Base-by-base conservation (phyloP, 2,888 invertebrate species). In the Hesperia comma region DNA sequence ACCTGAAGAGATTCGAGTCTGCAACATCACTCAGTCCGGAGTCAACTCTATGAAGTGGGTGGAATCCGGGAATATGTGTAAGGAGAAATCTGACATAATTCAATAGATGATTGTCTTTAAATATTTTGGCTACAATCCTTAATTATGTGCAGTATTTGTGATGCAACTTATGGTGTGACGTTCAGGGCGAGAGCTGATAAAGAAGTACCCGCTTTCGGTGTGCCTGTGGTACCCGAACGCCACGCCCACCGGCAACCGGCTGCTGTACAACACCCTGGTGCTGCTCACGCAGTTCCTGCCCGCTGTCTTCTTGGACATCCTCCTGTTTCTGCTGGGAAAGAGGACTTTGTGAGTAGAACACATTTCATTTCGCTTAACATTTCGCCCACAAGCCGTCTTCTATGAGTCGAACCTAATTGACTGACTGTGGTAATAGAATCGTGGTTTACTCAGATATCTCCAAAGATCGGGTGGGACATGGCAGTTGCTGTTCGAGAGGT, bases 31-130 rank as follows among this genome's bases (percentile, higher is more conserved):
- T 6, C 94, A 96, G 19, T 96, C 97, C 0, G 94, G 94, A 8
- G 93, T 96, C 54, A 96, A 97, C 74, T 95, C 97, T 0, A 85
- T 98, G 55, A 95, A 96, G 0, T 99, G 99, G 99, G 96, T 96
- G 1, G 94, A 95, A 66, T 95, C 97, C 53, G 91, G 98, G 70
- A 94, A 95, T 63, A 93, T 94, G 67, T 96, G 96, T 78, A 93
- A 91, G 85, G 0, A 37, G 37, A 37, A n/a, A n/a, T n/a, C 40
- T 87, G 3, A 5, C n/a, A n/a, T n/a, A n/a, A n/a, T n/a, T n/a
- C n/a, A n/a, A n/a, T n/a, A n/a, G n/a, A n/a, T n/a, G n/a, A n/a
- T n/a, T n/a, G n/a, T n/a, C n/a, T n/a, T n/a, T n/a, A n/a, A n/a
- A n/a, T n/a, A n/a, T n/a, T n/a, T n/a, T n/a, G n/a, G n/a, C n/a